A percentile compares a stretch with the other conserved stretches of the same genome.
Evolutionary conservation across 2,888 invertebrate species (phyloP).

Genomic region (Lycophotia porphyrea): DNA sequence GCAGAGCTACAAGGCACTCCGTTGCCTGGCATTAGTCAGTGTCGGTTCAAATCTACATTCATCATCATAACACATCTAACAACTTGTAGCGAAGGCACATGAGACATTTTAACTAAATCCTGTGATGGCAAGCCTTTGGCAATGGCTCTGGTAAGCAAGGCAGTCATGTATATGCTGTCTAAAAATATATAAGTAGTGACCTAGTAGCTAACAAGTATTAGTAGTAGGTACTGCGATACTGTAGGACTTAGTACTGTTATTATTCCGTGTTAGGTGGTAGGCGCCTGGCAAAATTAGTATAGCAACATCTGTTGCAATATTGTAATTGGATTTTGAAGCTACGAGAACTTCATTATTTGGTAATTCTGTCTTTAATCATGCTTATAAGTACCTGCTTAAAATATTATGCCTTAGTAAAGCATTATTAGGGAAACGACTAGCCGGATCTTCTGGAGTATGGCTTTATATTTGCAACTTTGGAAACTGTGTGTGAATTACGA

Average conservation of each 20-base stretch:
- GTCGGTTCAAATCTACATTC: not conserved
- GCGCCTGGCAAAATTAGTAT: constrained; percentile 16
- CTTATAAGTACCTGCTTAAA: too few relatives aligned
- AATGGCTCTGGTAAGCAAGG: not conserved
- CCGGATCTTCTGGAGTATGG: too few relatives aligned
- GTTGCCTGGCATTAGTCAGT: not conserved
- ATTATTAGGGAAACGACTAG: too few relatives aligned
- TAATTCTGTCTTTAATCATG: too few relatives aligned
- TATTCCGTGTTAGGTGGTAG: not conserved
- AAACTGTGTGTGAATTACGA: not conserved
- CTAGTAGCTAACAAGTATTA: too few relatives aligned
- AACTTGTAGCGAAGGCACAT: not conserved
- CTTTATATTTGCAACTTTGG: too few relatives aligned
- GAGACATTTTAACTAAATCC: not conserved
- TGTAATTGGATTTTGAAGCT: not conserved
- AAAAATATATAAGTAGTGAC: too few relatives aligned
- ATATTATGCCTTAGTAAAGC: too few relatives aligned
- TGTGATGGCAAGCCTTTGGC: not conserved
- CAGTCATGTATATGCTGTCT: too few relatives aligned
- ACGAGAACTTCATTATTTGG: not conserved
- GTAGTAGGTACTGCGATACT: too few relatives aligned
- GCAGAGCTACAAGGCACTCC: not conserved
- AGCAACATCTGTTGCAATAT: not conserved
- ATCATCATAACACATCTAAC: not conserved
- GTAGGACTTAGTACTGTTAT: too few relatives aligned